These are phyloP conservation scores for Typhlichthys subterraneus DNA, from an alignment of 2,797 vertebrate species.

Conservation along the genomic window DNA sequence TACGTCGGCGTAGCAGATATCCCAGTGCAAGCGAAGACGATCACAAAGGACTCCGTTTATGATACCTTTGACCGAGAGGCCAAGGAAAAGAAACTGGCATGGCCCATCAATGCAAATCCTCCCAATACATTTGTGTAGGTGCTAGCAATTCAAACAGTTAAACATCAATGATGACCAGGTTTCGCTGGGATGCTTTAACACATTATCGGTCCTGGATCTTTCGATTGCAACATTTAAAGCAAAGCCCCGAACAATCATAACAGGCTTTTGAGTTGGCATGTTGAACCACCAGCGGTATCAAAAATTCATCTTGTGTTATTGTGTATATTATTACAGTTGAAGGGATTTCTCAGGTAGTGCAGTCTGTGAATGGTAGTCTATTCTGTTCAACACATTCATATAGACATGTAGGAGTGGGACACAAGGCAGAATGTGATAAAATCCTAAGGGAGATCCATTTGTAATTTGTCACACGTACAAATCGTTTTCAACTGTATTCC, in stretches of 20 bases:
- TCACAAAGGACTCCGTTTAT: conserved; percentile 85
- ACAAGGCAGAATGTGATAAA: too few relatives aligned
- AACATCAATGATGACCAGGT: conserved; percentile 2
- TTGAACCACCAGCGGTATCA: conserved; percentile 2
- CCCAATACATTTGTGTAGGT: conserved; percentile 90
- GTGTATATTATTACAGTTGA: not conserved
- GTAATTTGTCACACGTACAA: conserved; percentile 9
- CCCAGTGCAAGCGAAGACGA: conserved; percentile 78
- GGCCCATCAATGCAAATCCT: conserved; percentile 90
- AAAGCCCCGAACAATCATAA: conserved; percentile 7
- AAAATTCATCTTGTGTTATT: not conserved
- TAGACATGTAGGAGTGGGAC: too few relatives aligned
- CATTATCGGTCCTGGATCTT: not conserved
- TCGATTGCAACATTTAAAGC: not conserved
- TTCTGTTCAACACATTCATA: not conserved
- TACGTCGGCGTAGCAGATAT: conserved; percentile 90
- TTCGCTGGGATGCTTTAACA: conserved; percentile 14
- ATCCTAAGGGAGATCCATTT: not conserved
- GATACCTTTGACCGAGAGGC: conserved; percentile 88
- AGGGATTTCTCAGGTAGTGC: conserved; percentile 29
- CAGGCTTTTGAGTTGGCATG: conserved; percentile 20
- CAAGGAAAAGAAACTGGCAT: conserved; percentile 92
- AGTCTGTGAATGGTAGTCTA: conserved; percentile 5
- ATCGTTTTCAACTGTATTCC: not conserved
- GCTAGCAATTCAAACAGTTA: not conserved